A percentile compares a stretch with the other conserved stretches of the same genome.
Conservation (phyloP, 2,113 vertebrate genomes). For the Toxotes jaculatrix region DNA sequence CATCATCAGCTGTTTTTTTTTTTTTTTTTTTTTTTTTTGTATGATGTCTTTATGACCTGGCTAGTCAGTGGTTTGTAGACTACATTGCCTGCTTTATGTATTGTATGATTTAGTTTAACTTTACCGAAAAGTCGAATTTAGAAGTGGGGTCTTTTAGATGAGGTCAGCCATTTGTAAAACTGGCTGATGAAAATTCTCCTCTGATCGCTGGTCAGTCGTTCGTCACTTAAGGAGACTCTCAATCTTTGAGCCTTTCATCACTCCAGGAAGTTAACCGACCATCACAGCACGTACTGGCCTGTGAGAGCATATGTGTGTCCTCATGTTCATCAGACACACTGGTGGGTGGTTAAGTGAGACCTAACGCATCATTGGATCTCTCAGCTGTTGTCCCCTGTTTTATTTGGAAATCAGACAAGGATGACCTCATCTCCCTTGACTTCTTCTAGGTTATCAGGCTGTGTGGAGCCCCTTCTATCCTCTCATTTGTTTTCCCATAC, state of each 20-base stretch:
- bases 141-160: conserved; percentile 22
- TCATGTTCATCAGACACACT: conserved; percentile 59
- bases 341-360: conserved; percentile 73
- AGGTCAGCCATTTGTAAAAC: conserved; percentile 46
- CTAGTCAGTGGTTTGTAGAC: conserved; percentile 32
- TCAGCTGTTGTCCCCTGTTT: conserved; percentile 76
- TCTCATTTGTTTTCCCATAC: conserved; percentile 39
- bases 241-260: conserved; percentile 63
- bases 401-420: conserved; percentile 73
- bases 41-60: background rate
- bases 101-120: conserved; percentile 5
- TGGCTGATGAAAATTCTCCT: conserved; percentile 59
- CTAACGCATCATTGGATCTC: conserved; percentile 68
- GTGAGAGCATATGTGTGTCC: conserved; percentile 53
- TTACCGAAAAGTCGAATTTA: conserved; percentile 15
- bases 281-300: conserved; percentile 49
- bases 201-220: conserved; percentile 67
- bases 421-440: conserved; percentile 77
- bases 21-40: conserved; percentile 14
- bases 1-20: background rate
- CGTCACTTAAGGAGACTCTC: conserved; percentile 55
- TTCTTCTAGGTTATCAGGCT: conserved; percentile 70
- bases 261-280: conserved; percentile 67
- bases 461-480: conserved; percentile 46
- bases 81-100: background rate